Evolutionary conservation across 1,140 invertebrate genomes (phyloP).

Genomic region (Nephila pilipes): DNA sequence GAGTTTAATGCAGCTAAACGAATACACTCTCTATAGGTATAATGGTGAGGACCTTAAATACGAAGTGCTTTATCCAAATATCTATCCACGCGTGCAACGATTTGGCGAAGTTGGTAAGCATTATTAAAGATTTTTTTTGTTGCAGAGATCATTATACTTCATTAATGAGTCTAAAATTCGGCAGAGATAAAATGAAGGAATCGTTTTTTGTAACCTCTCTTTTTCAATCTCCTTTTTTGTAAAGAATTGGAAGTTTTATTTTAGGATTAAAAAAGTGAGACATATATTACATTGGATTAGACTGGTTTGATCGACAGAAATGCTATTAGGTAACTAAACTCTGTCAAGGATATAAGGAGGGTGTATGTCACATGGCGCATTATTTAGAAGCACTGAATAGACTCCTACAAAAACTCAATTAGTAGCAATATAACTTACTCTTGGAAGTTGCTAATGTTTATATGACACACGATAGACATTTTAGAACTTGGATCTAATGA

Average conservation of each 20-base stretch:
- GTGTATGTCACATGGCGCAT: too few relatives aligned
- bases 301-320: too few relatives aligned
- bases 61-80: background rate
- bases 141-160: background rate
- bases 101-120: background rate
- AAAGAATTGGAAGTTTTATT: background rate
- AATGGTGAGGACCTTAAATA: constrained; percentile 19
- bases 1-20: constrained; percentile 45
- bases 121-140: background rate
- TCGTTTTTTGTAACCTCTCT: background rate
- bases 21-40: constrained; percentile 11
- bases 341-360: too few relatives aligned
- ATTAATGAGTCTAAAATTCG: background rate
- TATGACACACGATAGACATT: too few relatives aligned
- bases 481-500: too few relatives aligned
- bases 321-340: too few relatives aligned
- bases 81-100: background rate
- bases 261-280: constrained; percentile 29
- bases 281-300: background rate
- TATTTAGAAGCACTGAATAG: too few relatives aligned
- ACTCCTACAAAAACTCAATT: too few relatives aligned
- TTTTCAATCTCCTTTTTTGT: background rate
- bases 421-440: too few relatives aligned
- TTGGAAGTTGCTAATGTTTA: too few relatives aligned
- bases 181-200: background rate